A percentile compares a stretch with the other conserved stretches of the same genome.
Evolutionary conservation across 2,113 vertebrate genomes (phyloP).

Genomic region (Lepisosteus osseus): DNA sequence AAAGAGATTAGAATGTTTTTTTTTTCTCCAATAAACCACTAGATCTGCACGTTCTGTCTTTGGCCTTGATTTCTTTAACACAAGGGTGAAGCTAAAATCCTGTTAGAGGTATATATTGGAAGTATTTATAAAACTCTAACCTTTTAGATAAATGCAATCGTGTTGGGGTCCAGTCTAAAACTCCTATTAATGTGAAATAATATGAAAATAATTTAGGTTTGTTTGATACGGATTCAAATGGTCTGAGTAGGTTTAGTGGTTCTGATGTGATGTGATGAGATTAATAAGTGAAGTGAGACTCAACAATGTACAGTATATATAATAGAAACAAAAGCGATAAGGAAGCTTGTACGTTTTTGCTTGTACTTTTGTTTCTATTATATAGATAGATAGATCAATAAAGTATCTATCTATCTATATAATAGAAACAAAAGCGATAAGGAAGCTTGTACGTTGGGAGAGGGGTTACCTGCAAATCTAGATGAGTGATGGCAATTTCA

Average conservation of each 20-base stretch:
- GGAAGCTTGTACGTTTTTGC: too few relatives aligned
- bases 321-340: too few relatives aligned
- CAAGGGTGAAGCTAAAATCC: neutral
- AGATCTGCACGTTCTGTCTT: neutral
- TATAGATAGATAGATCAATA: too few relatives aligned
- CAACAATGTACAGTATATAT: neutral
- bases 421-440: too few relatives aligned
- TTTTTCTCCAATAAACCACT: neutral
- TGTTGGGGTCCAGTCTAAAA: neutral
- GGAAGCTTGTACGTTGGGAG: neutral
- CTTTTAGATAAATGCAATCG: conserved; percentile 1
- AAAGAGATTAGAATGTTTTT: neutral
- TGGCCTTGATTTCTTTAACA: neutral
- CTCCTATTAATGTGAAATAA: neutral
- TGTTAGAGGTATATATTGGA: conserved; percentile 2
- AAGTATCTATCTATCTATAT: too few relatives aligned
- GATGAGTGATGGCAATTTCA: neutral
- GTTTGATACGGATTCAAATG: neutral
- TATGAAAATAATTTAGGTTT: neutral
- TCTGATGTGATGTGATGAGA: neutral
- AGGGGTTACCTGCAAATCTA: neutral
- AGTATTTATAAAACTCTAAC: conserved; percentile 3
- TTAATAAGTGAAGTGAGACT: neutral
- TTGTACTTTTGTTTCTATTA: too few relatives aligned
- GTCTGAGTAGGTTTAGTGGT: neutral